phyloP scores from a whole-genome alignment of 1,140 invertebrate genomes.

The Drosophila jambulina region DNA sequence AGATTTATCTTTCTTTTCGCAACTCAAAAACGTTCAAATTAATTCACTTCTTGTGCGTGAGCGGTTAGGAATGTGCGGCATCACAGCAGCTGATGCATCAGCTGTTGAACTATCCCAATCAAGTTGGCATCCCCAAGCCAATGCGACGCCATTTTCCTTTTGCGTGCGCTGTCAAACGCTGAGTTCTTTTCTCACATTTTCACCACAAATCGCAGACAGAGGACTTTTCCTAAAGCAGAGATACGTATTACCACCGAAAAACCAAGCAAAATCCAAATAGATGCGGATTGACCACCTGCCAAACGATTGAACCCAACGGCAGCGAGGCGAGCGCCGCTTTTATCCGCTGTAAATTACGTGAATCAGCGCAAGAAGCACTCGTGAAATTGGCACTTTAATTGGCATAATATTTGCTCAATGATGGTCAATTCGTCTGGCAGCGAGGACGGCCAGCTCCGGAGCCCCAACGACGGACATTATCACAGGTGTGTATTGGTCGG shows the following conservation, averaged over 20 bases:
- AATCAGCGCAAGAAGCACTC: conserved; percentile 32
- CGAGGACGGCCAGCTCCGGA: conserved; percentile 82
- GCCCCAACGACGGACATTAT: conserved; percentile 76
- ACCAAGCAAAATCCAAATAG: conserved; percentile 34
- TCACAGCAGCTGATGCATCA: conserved; percentile 61
- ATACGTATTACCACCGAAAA: conserved; percentile 60
- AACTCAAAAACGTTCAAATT: neutral
- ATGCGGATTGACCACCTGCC: conserved; percentile 39
- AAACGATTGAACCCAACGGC: conserved; percentile 21
- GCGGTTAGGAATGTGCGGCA: neutral
- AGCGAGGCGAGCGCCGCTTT: conserved; percentile 16
- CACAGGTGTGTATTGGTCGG: conserved; percentile 77
- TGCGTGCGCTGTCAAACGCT: conserved; percentile 55
- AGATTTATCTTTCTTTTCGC: neutral
- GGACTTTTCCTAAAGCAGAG: conserved; percentile 48
- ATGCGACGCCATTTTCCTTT: conserved; percentile 67
- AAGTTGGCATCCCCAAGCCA: conserved; percentile 44
- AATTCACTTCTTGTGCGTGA: neutral
- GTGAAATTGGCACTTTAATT: conserved; percentile 36
- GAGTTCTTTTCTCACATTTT: conserved; percentile 32
- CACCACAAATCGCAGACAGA: conserved; percentile 52
- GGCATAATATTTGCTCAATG: conserved; percentile 13
- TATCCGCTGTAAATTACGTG: conserved; percentile 39
- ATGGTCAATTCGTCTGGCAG: conserved; percentile 83
- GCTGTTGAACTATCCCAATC: conserved; percentile 32